Conservation (phyloP, 2,888 invertebrate genomes). For the Lasioglossum marginatum region DNA sequence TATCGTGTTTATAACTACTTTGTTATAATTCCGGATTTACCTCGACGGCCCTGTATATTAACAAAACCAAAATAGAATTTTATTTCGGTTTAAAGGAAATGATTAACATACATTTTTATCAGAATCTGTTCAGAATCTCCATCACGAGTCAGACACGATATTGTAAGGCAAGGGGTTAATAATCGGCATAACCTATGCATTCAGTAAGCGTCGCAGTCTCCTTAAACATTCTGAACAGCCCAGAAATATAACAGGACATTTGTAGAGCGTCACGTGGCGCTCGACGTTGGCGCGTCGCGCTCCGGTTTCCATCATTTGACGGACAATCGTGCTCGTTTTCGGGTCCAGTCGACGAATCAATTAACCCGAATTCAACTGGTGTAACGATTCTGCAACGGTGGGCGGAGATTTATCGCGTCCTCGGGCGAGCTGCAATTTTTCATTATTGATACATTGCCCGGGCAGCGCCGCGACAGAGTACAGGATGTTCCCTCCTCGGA, state of each 20-base stretch:
- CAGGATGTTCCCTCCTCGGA: constrained; percentile 46
- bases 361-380: constrained; percentile 52
- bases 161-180: too few species aligned
- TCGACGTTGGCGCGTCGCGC: neutral
- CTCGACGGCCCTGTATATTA: too few species aligned
- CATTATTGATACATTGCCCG: constrained; percentile 53
- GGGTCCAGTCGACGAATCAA: constrained; percentile 54
- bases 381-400: constrained; percentile 40
- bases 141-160: too few species aligned
- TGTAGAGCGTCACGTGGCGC: neutral
- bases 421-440: constrained; percentile 47
- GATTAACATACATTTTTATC: too few species aligned
- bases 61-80: too few species aligned
- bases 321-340: constrained; percentile 23
- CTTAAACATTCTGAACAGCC: neutral
- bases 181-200: neutral
- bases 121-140: too few species aligned
- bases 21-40: too few species aligned
- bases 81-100: too few species aligned
- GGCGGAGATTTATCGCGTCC: constrained; percentile 48
- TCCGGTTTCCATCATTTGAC: constrained; percentile 23
- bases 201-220: neutral
- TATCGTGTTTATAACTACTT: too few species aligned
- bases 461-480: constrained; percentile 39
- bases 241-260: neutral